A percentile compares a stretch with the other conserved stretches of the same genome.
phyloP scores from a whole-genome alignment of 1,140 invertebrate species.

The Hesperophylax magnus region DNA sequence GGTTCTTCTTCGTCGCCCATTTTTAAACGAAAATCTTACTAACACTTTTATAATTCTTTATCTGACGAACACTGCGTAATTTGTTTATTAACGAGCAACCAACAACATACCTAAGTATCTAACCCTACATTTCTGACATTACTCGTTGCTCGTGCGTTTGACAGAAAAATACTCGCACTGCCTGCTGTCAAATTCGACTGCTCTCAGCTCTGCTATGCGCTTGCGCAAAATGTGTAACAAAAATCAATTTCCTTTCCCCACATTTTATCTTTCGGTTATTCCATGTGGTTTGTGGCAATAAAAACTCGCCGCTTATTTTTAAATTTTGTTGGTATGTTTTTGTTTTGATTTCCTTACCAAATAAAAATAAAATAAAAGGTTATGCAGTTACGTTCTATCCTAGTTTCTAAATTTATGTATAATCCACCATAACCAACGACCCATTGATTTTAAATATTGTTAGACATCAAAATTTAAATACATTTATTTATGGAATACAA shows the following conservation, averaged over 20 bases:
- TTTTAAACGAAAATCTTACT: background rate
- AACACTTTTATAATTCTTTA: too few relatives aligned
- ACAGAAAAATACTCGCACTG: constrained; percentile 20
- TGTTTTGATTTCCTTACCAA: too few relatives aligned
- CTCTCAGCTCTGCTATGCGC: background rate
- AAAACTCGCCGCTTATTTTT: background rate
- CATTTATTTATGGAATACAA: too few relatives aligned
- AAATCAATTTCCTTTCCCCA: constrained; percentile 17
- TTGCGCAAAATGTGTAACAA: background rate
- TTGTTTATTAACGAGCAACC: background rate
- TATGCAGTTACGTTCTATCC: too few relatives aligned
- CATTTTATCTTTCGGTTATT: background rate
- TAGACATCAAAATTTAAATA: too few relatives aligned
- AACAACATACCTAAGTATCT: background rate
- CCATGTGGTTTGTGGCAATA: constrained; percentile 17
- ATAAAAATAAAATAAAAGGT: too few relatives aligned
- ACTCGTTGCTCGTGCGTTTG: background rate
- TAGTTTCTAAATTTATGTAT: too few relatives aligned
- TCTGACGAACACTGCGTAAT: too few relatives aligned
- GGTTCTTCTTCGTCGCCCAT: constrained; percentile 63
- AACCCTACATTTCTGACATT: background rate
- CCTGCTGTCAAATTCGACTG: constrained; percentile 14
- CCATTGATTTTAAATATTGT: too few relatives aligned
- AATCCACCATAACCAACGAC: too few relatives aligned
- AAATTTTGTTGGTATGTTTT: too few relatives aligned